Evolutionary conservation across 2,797 vertebrate species (phyloP).

Genomic region (Agapornis canus): DNA sequence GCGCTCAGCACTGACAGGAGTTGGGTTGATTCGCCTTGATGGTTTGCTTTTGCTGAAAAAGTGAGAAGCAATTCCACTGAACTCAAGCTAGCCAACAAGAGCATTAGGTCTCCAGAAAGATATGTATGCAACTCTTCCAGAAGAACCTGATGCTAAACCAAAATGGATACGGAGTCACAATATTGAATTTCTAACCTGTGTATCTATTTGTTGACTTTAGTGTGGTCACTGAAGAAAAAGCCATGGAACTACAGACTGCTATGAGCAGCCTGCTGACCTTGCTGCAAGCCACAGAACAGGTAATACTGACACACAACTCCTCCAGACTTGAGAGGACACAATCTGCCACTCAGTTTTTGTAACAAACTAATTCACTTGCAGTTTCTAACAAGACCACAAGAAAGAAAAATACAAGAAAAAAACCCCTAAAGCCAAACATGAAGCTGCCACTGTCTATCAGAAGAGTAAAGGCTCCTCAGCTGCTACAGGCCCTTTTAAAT

Average conservation of each 20-base stretch:
- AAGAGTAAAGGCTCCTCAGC: not conserved
- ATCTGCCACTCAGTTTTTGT: not conserved
- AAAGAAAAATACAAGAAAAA: accelerated
- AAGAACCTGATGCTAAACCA: not conserved
- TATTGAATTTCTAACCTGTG: not conserved
- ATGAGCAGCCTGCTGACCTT: not conserved
- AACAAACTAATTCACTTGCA: not conserved
- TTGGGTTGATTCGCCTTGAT: constrained; percentile 95
- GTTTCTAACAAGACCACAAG: accelerated
- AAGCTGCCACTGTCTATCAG: not conserved
- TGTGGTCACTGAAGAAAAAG: not conserved
- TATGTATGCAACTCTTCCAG: not conserved
- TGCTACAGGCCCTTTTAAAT: not conserved
- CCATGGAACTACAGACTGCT: not conserved
- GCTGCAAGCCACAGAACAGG: not conserved
- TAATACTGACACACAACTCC: not conserved
- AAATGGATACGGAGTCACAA: not conserved
- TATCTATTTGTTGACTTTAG: not conserved
- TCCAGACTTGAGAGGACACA: not conserved
- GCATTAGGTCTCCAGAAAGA: not conserved
- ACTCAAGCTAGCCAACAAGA: not conserved
- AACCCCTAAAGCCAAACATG: not conserved
- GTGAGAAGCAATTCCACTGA: not conserved
- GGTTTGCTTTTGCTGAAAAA: constrained; percentile 86
- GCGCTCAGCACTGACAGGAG: constrained; percentile 91